phyloP scores from a whole-genome alignment of 2,113 vertebrate genomes.

The Rattus rattus region DNA sequence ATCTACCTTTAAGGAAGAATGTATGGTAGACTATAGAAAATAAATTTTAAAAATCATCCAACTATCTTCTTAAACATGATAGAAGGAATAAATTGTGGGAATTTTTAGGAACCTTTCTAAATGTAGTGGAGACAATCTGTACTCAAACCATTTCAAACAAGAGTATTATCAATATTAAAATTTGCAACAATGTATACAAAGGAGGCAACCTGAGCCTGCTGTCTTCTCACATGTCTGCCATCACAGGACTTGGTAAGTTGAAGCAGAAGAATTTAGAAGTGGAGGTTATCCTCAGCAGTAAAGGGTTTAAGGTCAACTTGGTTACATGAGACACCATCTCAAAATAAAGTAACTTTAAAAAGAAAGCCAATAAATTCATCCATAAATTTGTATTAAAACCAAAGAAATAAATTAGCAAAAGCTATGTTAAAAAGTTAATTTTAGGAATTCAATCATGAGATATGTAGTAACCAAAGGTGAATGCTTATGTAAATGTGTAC shows the following conservation, averaged over 20 bases:
- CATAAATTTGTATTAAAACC: not conserved
- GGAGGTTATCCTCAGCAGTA: not conserved
- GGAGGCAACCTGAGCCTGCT: not conserved
- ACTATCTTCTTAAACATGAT: not conserved
- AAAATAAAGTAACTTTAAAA: not conserved
- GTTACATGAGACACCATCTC: not conserved
- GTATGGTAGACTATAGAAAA: not conserved
- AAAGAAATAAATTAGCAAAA: conserved; percentile 13
- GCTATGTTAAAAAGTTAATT: not conserved
- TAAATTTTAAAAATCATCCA: not conserved
- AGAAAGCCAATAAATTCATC: not conserved
- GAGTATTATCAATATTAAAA: not conserved
- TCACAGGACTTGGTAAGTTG: not conserved
- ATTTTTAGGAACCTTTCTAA: not conserved
- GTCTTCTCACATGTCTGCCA: not conserved
- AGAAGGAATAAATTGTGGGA: not conserved
- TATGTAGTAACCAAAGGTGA: not conserved
- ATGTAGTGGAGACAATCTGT: not conserved
- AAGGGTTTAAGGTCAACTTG: not conserved
- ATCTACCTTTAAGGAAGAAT: not conserved
- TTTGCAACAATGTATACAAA: not conserved
- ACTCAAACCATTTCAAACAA: not conserved
- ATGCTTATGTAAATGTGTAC: not conserved
- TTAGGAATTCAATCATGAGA: not conserved
- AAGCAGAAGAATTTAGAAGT: not conserved